Base-by-base conservation (phyloP, 2,113 vertebrate species). In the Eclectus roratus region DNA sequence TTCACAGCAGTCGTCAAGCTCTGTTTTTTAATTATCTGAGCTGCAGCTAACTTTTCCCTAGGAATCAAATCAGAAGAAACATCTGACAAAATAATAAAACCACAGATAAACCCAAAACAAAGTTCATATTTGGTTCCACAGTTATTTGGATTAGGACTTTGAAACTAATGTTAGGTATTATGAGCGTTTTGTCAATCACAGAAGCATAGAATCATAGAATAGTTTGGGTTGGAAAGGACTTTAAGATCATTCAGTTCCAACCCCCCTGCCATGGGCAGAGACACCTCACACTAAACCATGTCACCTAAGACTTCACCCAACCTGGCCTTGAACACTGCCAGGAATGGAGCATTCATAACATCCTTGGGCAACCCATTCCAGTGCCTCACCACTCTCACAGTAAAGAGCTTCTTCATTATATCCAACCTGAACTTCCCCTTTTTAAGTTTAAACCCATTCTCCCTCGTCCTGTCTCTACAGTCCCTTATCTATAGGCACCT, bases 1-100 rank as follows among this genome's bases (percentile, higher is more conserved):
- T 88, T 85, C 87, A 92, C 47, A 88, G 86, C 29, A 83, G 25
- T 83, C 71, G 21, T 94, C 68, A 80, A 91, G 44, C 68, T 81
- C n/a, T 73, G 44, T 33, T 53, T 87, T 72, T 91, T 85, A 93
- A 88, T 94, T 91, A 80, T 69, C 49, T 79, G 56, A 93, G 60
- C 43, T 86, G 29, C 60, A 79, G 47, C 43, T 87, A 81, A 64
- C 47, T 55, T 93, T 80, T 92, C 63, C 50, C 44, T 49, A 61
- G 68, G 25, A 92, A 66, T 46, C 16, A 71, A 84, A 23, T 24
- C 64, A 41, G 24, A 89, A 63, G 47, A 88, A 90, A 89, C 5
- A 47, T 28, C 27, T 86, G 85, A 80, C 24, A 86, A 87, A 46
- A 37, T 27, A 44, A 47, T 18, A 85, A 79, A 93, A 76, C 1